Evolutionary conservation across 2,113 vertebrate species (phyloP), one percentile per base, ranked within the genome.

Genomic region (Gulo gulo): DNA sequence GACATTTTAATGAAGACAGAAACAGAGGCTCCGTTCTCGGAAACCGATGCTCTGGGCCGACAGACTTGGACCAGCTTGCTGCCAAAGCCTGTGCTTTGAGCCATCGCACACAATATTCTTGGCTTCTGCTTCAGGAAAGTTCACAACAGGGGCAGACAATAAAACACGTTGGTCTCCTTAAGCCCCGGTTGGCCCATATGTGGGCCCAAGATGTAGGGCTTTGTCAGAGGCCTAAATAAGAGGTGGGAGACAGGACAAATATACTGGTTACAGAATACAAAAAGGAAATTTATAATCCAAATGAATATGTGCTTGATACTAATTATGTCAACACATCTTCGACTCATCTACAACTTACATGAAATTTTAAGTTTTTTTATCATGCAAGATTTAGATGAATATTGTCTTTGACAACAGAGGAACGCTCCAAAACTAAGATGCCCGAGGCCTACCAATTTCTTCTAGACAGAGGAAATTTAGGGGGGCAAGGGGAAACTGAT

Each of bases 261-360:
- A 18, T 6, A 88, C 16, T 34, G 4, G 26, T 42, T 13, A 6
- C 47, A 88, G 50, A 91, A 76, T 59, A 92, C 4, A 20, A 74
- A 88, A 85, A 89, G 31, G 42, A 91, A 96, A 47, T 9, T 78
- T 84, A 87, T 69, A 88, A 76, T 50, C 20, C 84, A 96, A 96
- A 45, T 8, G 65, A 85, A 23, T 47, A 76, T 29, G 26, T 7
- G 34, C 5, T 85, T 39, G 57, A 82, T 71, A 82, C 81, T 90
- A 29, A 67, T 69, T 63, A 81, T 11, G 18, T n/a, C 45, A 26
- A 36, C 12, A 96, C 5, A 92, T 29, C 34, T 88, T 78, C 1
- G 0, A 91, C 24, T 88, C 47, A 87, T 14, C 23, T 89, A n/a
- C 14, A 90, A 73, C 7, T 97, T 73, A 81, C 12, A 8, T 78